Base-by-base conservation (phyloP, 2,888 invertebrate genomes). In the Pollenia griseotomentosa region DNA sequence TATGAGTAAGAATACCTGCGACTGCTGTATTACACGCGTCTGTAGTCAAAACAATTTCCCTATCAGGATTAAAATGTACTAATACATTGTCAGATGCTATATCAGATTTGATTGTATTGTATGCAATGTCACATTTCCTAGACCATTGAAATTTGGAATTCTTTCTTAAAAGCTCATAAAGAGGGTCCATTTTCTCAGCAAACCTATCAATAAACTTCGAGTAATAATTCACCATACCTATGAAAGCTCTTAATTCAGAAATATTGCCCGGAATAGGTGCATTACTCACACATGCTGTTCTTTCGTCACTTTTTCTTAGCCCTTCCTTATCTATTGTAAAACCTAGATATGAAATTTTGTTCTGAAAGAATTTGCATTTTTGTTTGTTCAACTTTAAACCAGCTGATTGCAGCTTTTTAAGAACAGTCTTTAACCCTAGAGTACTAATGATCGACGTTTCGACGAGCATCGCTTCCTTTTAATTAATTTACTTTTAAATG, bases 11-110 rank as follows among this genome's bases (percentile, higher is more conserved):
- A 61, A 48, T 9, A 74, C 51, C 4, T n/a, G n/a, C n/a, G n/a
- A 59, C 74, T 7, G 73, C 73, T 33, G 51, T 33, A 51, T 55
- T 55, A 2, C 23, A 61, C 5, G 75, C 75, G 16, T 75, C 75
- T 9, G 75, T 75, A 8, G 63, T 75, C 10, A 75, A 51, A 4
- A 78, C 3, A 12, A 68, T 68, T 44, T 66, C 66, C n/a, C 59
- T n/a, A 44, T 66, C 33, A 4, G 78, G 59, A 66, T 78, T 78
- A 48, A 78, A 78, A n/a, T 78, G 55, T 14, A 79, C 61, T 51
- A 70, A 66, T 19, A 79, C 48, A 23, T 68, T 42, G 48, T 78
- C 78, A 0, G 78, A 79, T 1, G 78, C 61, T 4, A 79, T 79
- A 5, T 48, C 80, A 42, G 16, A 19, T 63, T 71, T 80, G 6